Conservation (phyloP, 2,888 invertebrate genomes). For the Malthinus seriepunctatus region DNA sequence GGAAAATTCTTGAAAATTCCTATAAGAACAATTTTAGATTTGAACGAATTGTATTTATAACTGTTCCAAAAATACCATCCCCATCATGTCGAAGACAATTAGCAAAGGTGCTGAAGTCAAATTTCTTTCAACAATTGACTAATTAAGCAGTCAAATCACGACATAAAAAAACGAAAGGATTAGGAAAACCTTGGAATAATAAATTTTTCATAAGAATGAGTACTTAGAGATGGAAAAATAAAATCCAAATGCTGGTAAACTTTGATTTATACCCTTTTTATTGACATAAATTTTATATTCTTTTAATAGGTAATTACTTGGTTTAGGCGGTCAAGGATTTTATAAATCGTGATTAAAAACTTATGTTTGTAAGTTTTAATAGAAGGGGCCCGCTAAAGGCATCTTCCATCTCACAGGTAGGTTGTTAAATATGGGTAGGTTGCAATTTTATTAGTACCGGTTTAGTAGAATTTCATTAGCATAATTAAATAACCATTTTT, state of each 20-base stretch:
- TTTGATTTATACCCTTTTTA: slow-evolving; percentile 23
- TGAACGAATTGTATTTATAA: too few relatives aligned
- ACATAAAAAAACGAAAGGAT: slow-evolving; percentile 31
- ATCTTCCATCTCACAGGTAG: slow-evolving; percentile 16
- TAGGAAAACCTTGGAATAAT: slow-evolving; percentile 33
- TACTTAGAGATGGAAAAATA: slow-evolving; percentile 10
- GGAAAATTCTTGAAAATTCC: too few relatives aligned
- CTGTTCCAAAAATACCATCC: too few relatives aligned
- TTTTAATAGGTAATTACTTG: slow-evolving; percentile 25
- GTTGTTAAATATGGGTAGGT: slow-evolving; percentile 16
- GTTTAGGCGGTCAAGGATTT: slow-evolving; percentile 32
- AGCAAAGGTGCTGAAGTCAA: too few relatives aligned
- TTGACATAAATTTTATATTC: not conserved
- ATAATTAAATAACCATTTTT: slow-evolving; percentile 24
- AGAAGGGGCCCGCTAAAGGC: slow-evolving; percentile 29
- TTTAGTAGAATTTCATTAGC: slow-evolving; percentile 25
- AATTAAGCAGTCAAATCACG: slow-evolving; percentile 36
- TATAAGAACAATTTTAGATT: too few relatives aligned
- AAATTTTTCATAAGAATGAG: slow-evolving; percentile 28
- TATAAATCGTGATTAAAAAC: slow-evolving; percentile 24
- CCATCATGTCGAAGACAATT: too few relatives aligned
- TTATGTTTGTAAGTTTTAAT: slow-evolving; percentile 9
- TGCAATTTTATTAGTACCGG: slow-evolving; percentile 27
- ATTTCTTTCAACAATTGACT: slow-evolving; percentile 9
- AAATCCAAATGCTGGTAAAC: slow-evolving; percentile 15